These are phyloP conservation scores for Anarsia innoxiella DNA, from an alignment of 2,888 invertebrate genomes.

Conservation along the genomic window DNA sequence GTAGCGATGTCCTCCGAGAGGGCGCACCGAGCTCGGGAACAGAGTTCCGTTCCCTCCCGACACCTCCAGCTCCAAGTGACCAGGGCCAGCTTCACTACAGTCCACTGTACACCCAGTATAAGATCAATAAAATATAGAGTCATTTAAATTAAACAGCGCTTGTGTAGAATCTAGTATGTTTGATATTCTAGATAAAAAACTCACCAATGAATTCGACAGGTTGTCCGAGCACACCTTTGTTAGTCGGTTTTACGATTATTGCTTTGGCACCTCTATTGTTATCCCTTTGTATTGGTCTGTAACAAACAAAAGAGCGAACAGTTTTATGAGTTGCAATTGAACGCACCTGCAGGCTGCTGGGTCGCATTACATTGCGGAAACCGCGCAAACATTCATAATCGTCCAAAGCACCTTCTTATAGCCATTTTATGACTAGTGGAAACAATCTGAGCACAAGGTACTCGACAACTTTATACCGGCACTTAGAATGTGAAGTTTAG, in stretches of 20 bases:
- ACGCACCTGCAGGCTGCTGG: not conserved
- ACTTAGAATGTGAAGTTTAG: no score
- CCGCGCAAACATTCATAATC: no score
- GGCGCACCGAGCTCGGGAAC: constrained; percentile 94
- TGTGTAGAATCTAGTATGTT: no score
- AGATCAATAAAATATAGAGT: no score
- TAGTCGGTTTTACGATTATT: constrained; percentile 84
- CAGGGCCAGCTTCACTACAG: constrained; percentile 96
- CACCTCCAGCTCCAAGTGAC: constrained; percentile 95
- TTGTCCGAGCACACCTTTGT: constrained; percentile 89
- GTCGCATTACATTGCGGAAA: no score
- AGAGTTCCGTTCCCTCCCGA: constrained; percentile 86
- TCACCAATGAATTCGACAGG: constrained; percentile 97
- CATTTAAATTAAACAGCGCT: no score
- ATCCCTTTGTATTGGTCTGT: constrained; percentile 68
- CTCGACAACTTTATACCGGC: no score
- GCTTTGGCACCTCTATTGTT: constrained; percentile 88
- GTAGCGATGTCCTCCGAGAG: constrained; percentile 91
- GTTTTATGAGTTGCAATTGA: constrained; percentile 17
- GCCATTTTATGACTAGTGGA: no score
- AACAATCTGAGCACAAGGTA: no score
- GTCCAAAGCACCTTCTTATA: no score
- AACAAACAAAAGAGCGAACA: constrained; percentile 33
- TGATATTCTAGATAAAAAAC: constrained; percentile 8
- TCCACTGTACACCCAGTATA: no score